Base-by-base conservation (phyloP, 1,140 invertebrate species). In the Steinernema khuongi region DNA sequence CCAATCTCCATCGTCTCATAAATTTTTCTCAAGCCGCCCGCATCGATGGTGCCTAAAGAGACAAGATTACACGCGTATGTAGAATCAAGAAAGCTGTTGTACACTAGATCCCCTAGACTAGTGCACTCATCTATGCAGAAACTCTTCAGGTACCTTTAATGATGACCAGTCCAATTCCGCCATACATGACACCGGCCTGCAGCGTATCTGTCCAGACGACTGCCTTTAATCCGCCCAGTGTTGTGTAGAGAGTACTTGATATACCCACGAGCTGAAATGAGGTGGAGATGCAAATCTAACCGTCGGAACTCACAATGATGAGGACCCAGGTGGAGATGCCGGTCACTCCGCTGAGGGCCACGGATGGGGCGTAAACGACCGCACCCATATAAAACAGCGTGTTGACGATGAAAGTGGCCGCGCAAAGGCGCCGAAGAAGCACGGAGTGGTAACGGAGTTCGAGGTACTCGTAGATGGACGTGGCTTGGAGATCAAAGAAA, bases 351-450 rank as follows among this genome's bases (percentile, higher is more conserved):
- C 72, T 66, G 7, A 78, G 71, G 31, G 75, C 77, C 41, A 78
- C 77, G 26, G 74, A 72, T n/a, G 75, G 77, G n/a, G 77, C 79
- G 66, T 81, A 81, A 19, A 81, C 71, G 31, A 81, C 79, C 17
- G 83, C 74, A 28, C 81, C 81, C 79, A 83, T 83, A 36, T 83
- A 83, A 31, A 85, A 68, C 1, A 83, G 68, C 7, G 83, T 85
- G 71, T 84, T 84, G 2, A 79, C 43, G 11, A 83, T 71, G 43
- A 83, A 83, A 17, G 83, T 70, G 19, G 79, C 18, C 17, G 82
- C 84, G 26, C 79, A 83, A 18, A 82, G 73, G 22, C 78, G 71
- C 28, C 83, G 66, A 4, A 83, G 71, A 19, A 78, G 76, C 1
- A 41, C 50, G 18, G 75, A 79, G 28, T 84, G 73, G 41, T 83